phyloP scores from a whole-genome alignment of 2,888 invertebrate species.

The Leptinotarsa tumamoca region DNA sequence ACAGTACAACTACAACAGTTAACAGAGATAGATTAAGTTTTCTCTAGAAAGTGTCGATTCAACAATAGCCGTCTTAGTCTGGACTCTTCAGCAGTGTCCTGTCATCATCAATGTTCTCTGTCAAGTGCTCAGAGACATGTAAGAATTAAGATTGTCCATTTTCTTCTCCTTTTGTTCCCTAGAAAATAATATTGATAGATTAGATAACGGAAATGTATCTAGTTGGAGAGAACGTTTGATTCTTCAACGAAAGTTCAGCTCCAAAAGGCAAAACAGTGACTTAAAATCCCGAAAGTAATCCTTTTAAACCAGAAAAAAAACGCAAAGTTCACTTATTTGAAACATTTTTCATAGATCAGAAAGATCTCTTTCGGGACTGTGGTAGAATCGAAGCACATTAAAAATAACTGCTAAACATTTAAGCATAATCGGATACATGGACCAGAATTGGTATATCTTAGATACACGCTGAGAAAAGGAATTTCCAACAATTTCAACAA shows the following conservation, averaged over 20 bases:
- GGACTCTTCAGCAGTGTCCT: conserved; percentile 61
- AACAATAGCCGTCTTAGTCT: conserved; percentile 44
- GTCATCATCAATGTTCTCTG: conserved; percentile 71
- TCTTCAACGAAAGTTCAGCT: neutral
- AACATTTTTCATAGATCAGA: neutral
- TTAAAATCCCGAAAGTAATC: neutral
- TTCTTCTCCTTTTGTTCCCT: conserved; percentile 86
- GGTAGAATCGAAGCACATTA: neutral
- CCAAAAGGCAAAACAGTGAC: neutral
- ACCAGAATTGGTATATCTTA: neutral
- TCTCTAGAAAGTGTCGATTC: conserved; percentile 49
- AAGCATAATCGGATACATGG: neutral
- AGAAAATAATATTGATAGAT: conserved; percentile 40
- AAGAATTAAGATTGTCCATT: conserved; percentile 87
- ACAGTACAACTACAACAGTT: conserved; percentile 64
- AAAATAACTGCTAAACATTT: neutral
- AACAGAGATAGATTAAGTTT: conserved; percentile 61
- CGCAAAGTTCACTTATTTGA: neutral
- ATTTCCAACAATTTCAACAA: neutral
- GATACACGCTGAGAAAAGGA: neutral
- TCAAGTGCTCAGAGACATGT: conserved; percentile 79
- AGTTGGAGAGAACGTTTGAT: neutral
- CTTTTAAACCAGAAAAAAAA: neutral
- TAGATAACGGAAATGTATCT: neutral
- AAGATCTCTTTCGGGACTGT: neutral